phyloP scores from a whole-genome alignment of 2,888 invertebrate genomes.

The Thymelicus lineola region DNA sequence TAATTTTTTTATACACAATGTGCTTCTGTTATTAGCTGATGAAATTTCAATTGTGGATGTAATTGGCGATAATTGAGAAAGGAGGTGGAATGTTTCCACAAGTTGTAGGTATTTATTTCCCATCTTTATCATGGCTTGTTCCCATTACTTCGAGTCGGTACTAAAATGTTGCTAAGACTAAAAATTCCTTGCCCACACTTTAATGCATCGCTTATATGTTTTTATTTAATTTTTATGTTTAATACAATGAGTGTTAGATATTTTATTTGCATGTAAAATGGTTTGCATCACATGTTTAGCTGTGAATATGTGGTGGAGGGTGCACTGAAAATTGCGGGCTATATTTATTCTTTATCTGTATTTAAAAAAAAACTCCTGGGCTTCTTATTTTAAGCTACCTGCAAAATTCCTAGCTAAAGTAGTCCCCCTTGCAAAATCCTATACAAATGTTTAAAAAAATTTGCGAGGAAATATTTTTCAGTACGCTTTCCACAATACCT shows the following conservation, averaged over 20 bases:
- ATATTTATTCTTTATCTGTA: slow-evolving; percentile 1
- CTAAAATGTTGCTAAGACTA: slow-evolving; percentile 45
- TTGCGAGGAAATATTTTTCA: slow-evolving; percentile 7
- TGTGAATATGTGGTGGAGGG: slow-evolving; percentile 48
- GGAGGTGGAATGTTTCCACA: slow-evolving; percentile 56
- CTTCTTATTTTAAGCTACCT: too few species aligned
- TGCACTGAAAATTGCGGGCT: slow-evolving; percentile 9
- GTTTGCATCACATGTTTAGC: slow-evolving; percentile 76
- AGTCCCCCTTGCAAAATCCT: not conserved
- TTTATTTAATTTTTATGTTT: slow-evolving; percentile 48
- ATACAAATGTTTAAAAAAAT: not conserved
- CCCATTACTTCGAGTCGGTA: slow-evolving; percentile 65
- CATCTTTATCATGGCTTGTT: slow-evolving; percentile 76
- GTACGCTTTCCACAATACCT: slow-evolving; percentile 43
- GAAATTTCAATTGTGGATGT: slow-evolving; percentile 54
- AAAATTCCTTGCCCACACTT: slow-evolving; percentile 60
- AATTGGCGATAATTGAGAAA: slow-evolving; percentile 61
- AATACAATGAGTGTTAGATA: slow-evolving; percentile 60
- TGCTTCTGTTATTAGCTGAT: slow-evolving; percentile 62
- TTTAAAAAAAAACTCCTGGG: not conserved
- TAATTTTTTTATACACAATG: slow-evolving; percentile 43
- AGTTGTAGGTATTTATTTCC: slow-evolving; percentile 74
- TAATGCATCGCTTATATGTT: slow-evolving; percentile 74
- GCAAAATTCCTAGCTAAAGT: too few species aligned
- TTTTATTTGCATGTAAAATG: slow-evolving; percentile 80